phyloP scores from a whole-genome alignment of 2,888 invertebrate species.

The Coecobrya sp. region DNA sequence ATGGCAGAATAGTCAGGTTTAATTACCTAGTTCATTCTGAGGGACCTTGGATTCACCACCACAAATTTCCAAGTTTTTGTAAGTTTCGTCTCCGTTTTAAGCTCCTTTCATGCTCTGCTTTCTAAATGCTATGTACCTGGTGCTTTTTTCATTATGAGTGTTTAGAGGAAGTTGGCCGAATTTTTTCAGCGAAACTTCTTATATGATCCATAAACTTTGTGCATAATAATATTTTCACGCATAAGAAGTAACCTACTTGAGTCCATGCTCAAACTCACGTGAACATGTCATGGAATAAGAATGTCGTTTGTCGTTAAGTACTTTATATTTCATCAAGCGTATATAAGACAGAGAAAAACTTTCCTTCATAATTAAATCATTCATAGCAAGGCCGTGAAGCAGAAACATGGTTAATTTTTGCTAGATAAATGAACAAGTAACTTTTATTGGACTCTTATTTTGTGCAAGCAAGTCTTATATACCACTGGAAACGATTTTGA shows the following conservation, averaged over 20 bases:
- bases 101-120: neutral
- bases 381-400: neutral
- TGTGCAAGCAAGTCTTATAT: no score
- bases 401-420: conserved; percentile 2
- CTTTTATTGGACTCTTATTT: no score
- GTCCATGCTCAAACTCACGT: neutral
- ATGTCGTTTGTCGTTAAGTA: neutral
- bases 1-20: neutral
- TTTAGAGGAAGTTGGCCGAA: neutral
- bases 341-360: neutral
- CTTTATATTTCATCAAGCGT: neutral
- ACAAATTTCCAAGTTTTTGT: conserved; percentile 10
- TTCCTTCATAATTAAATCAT: conserved; percentile 40
- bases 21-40: conserved; percentile 6
- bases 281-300: conserved; percentile 1
- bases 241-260: neutral
- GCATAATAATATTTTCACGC: conserved; percentile 27
- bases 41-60: conserved; percentile 19
- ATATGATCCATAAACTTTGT: neutral
- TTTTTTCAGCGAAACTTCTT: neutral
- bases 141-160: neutral
- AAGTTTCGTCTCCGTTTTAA: neutral
- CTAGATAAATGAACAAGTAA: neutral
- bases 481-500: neutral
- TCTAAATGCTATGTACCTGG: neutral